Base-by-base conservation (phyloP, 23 tunicate species). In the Clavelina lepadiformis region DNA sequence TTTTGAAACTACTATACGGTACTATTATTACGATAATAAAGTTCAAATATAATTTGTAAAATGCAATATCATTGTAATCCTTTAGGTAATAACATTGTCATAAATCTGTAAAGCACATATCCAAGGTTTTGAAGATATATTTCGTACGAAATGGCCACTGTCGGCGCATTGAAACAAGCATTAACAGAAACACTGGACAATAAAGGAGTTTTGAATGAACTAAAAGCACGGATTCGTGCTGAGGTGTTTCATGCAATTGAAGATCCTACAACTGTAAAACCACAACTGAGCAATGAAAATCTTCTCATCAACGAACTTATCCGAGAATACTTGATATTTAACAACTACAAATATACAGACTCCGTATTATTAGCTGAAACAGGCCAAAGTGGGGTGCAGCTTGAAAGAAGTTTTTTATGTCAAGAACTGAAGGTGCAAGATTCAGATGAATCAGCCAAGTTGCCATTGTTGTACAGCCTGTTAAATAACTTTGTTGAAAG, bases 61-160 rank as follows among this genome's bases (percentile, higher is more conserved):
- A n/a, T n/a, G n/a, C n/a, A n/a, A n/a, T n/a, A n/a, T n/a, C n/a
- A n/a, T n/a, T n/a, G n/a, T n/a, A n/a, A n/a, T n/a, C n/a, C n/a
- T n/a, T n/a, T n/a, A n/a, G n/a, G n/a, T n/a, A n/a, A n/a, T n/a
- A n/a, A n/a, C n/a, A n/a, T n/a, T n/a, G n/a, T n/a, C n/a, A n/a
- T n/a, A n/a, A n/a, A n/a, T n/a, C n/a, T n/a, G n/a, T n/a, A n/a
- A n/a, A n/a, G n/a, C n/a, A n/a, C n/a, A n/a, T n/a, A n/a, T n/a
- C n/a, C n/a, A n/a, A n/a, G n/a, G n/a, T n/a, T n/a, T n/a, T n/a
- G n/a, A n/a, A n/a, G n/a, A n/a, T n/a, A n/a, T n/a, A n/a, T n/a
- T n/a, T n/a, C n/a, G n/a, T n/a, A n/a, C n/a, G n/a, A n/a, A n/a
- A 89, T 89, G 97, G 91, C 88, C 0, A 89, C 97, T 2, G 83